Evolutionary conservation across 92 coral and sea anemone genomes (phyloP), one percentile per base, ranked within the genome.

Genomic region (Zoanthus sociatus): DNA sequence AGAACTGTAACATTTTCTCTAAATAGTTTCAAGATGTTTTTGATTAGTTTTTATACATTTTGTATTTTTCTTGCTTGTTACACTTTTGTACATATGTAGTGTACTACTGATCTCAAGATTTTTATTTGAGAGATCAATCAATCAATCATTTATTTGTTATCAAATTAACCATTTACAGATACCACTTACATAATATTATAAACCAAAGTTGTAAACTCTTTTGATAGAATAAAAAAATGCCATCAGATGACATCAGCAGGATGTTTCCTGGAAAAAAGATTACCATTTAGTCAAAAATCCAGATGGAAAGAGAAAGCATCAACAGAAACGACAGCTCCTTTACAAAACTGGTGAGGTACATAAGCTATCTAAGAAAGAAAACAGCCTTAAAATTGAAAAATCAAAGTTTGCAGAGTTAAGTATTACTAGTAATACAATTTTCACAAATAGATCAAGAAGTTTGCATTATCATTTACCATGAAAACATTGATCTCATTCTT

Each of bases 241-340:
- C 26, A 26, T 26, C 26, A 31, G 87, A 86, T 86, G 92, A 90
- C 79, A 75, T 90, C 3, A 79, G 93, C 71, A 90, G 84, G 56
- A 87, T 90, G 93, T 84, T 82, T 7, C 93, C 93, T n/a, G 93
- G 90, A 47, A 90, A 50, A 90, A 90, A 67, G 84, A 90, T 68
- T 87, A 31, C 64, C 44, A 74, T 33, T 90, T 90, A 64, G 93
- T 90, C 32, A 87, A 87, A 60, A 26, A 37, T 56, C 20, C 88
- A 44, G 60, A 73, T 73, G 90, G 90, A 48, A 84, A 76, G 74
- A 79, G 90, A 76, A 87, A 90, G 81, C 89, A 79, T 83, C 33
- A 86, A 67, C 90, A 86, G 46, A 86, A 79, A 55, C 79, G 87
- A 15, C 46, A 61, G 83, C 16, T 90, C 17, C 78, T 89, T 15